These are phyloP conservation scores for Laupala kohalensis DNA, from an alignment of 1,140 invertebrate genomes.

Conservation along the genomic window DNA sequence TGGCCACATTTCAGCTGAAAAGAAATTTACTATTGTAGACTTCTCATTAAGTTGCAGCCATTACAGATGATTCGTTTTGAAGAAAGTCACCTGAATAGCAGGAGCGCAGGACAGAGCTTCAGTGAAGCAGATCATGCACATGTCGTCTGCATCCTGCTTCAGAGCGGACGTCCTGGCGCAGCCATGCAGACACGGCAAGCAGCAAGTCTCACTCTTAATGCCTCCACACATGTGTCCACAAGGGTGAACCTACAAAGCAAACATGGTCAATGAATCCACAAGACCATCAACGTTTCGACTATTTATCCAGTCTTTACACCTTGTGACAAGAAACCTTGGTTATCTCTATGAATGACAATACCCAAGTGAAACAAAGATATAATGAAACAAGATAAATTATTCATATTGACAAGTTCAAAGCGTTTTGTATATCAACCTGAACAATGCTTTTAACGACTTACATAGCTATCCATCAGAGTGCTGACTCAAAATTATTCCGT, in stretches of 20 bases:
- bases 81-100: constrained; percentile 58
- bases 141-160: constrained; percentile 92
- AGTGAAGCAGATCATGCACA: constrained; percentile 99
- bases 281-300: no score
- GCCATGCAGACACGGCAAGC: constrained; percentile 74
- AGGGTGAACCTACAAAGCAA: constrained; percentile 28
- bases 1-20: constrained; percentile 82
- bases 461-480: no score
- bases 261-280: constrained; percentile 67
- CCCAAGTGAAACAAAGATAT: no score
- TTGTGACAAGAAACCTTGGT: no score
- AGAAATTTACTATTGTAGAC: not conserved
- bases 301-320: no score
- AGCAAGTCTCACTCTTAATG: constrained; percentile 64
- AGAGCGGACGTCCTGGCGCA: constrained; percentile 34
- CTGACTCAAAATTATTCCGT: no score
- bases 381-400: no score
- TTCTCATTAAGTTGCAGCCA: no score
- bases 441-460: no score
- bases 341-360: no score
- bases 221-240: constrained; percentile 93
- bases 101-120: constrained; percentile 90
- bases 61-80: not conserved
- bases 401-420: no score
- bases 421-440: no score